These are phyloP conservation scores for Habroteleia sp. DNA, from an alignment of 2,888 invertebrate genomes.

Conservation along the genomic window DNA sequence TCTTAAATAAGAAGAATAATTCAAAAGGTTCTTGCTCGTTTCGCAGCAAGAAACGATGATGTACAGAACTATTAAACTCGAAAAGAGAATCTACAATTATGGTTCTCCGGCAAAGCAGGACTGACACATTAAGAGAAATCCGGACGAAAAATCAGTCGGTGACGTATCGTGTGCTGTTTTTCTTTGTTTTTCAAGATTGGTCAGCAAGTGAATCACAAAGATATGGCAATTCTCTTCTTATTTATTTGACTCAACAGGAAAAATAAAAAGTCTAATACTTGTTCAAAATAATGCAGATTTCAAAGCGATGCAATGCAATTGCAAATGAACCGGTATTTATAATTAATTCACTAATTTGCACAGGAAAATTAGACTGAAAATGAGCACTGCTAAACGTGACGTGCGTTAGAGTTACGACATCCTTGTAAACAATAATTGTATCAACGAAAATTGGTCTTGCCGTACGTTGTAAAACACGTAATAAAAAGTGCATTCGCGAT, in stretches of 20 bases:
- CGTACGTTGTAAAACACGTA: slow-evolving; percentile 49
- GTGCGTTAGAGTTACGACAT: slow-evolving; percentile 33
- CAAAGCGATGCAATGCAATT: neutral
- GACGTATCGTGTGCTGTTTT: slow-evolving; percentile 13
- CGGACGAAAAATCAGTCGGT: slow-evolving; percentile 19
- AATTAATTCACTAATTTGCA: no score
- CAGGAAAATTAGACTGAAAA: no score
- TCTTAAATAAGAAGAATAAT: no score
- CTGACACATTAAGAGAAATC: no score
- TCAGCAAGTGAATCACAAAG: slow-evolving; percentile 1
- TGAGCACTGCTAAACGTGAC: no score
- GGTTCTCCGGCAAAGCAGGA: no score
- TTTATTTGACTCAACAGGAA: slow-evolving; percentile 24
- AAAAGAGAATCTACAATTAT: no score
- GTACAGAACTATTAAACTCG: no score
- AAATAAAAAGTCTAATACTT: slow-evolving; percentile 21
- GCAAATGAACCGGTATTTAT: no score
- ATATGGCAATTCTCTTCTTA: slow-evolving; percentile 29
- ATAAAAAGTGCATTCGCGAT: slow-evolving; percentile 55
- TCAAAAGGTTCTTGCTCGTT: no score
- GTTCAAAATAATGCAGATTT: slow-evolving; percentile 10
- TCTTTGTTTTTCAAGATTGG: slow-evolving; percentile 8
- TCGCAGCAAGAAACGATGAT: no score
- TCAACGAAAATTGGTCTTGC: slow-evolving; percentile 46
- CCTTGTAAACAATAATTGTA: slow-evolving; percentile 38